Percentiles rank a stretch among this genome's conserved stretches.
These are phyloP conservation scores for Candidula unifasciata DNA, from an alignment of 2,888 invertebrate genomes.

Conservation along the genomic window DNA sequence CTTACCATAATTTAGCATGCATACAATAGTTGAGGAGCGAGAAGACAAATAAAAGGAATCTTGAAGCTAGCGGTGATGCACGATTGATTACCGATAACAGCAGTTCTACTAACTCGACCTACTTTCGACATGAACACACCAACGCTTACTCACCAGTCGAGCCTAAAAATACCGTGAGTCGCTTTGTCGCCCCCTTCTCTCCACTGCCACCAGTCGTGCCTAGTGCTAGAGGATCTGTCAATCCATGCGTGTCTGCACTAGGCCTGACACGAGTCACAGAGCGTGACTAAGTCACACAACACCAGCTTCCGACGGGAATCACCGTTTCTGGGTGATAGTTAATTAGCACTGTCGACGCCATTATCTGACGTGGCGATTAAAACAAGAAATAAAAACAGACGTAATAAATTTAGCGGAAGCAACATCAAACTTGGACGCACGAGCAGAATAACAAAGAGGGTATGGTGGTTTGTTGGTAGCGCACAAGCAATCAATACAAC, in stretches of 20 bases:
- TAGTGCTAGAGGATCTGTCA: not conserved
- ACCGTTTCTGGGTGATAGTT: not conserved
- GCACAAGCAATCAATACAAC: too few relatives aligned
- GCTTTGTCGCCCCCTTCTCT: not conserved
- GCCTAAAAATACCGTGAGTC: not conserved
- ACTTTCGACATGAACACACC: not conserved
- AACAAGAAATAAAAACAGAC: too few relatives aligned
- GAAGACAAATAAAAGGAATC: not conserved
- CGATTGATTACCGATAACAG: too few relatives aligned
- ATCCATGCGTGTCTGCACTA: not conserved
- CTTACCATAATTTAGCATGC: too few relatives aligned
- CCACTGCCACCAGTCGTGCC: not conserved
- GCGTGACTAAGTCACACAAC: conserved; percentile 18
- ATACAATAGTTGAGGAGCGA: too few relatives aligned
- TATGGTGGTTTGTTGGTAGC: too few relatives aligned
- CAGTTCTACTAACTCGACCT: not conserved
- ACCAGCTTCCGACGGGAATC: not conserved
- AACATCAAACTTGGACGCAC: not conserved
- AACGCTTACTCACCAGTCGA: not conserved
- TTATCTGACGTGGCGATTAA: not conserved
- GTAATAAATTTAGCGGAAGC: not conserved
- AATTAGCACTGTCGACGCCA: not conserved
- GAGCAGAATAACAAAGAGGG: too few relatives aligned
- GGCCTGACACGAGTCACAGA: not conserved
- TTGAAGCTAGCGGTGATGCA: too few relatives aligned